Conservation (phyloP, 2,888 invertebrate genomes). For the Cremastinae sp. region DNA sequence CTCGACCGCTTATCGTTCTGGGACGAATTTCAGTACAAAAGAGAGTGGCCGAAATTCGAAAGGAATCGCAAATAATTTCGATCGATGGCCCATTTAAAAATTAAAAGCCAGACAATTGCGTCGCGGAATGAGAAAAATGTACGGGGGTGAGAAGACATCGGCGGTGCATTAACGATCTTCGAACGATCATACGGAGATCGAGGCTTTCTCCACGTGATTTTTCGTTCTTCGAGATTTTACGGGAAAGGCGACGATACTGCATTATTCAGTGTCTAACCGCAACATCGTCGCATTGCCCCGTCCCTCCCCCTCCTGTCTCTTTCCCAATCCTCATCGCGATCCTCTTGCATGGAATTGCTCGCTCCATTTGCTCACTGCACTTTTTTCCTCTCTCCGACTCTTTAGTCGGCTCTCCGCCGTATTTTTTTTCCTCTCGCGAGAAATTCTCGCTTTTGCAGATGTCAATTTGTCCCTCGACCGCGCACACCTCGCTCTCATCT, state of each 20-base stretch:
- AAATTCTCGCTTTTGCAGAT: conserved; percentile 67
- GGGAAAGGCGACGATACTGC: conserved; percentile 54
- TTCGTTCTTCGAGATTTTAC: conserved; percentile 25
- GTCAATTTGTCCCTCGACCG: conserved; percentile 71
- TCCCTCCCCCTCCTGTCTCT: not conserved
- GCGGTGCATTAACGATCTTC: conserved; percentile 13
- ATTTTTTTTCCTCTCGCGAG: conserved; percentile 56
- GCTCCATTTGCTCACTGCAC: conserved; percentile 58
- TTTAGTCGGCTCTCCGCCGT: conserved; percentile 57
- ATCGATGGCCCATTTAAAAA: too few relatives aligned
- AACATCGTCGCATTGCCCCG: conserved; percentile 51
- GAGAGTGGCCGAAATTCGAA: too few relatives aligned
- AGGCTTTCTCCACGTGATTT: conserved; percentile 28
- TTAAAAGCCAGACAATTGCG: too few relatives aligned
- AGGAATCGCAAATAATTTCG: too few relatives aligned
- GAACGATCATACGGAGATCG: conserved; percentile 35
- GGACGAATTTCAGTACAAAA: conserved; percentile 29
- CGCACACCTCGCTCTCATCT: conserved; percentile 6
- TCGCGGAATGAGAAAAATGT: not conserved
- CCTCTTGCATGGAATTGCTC: conserved; percentile 40
- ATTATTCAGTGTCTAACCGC: conserved; percentile 59
- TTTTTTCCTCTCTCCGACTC: conserved; percentile 60
- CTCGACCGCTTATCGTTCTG: conserved; percentile 16
- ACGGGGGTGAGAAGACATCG: not conserved
- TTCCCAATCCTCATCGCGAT: conserved; percentile 46